Conservation (phyloP, 2,797 vertebrate species). For the Botia almorhae region DNA sequence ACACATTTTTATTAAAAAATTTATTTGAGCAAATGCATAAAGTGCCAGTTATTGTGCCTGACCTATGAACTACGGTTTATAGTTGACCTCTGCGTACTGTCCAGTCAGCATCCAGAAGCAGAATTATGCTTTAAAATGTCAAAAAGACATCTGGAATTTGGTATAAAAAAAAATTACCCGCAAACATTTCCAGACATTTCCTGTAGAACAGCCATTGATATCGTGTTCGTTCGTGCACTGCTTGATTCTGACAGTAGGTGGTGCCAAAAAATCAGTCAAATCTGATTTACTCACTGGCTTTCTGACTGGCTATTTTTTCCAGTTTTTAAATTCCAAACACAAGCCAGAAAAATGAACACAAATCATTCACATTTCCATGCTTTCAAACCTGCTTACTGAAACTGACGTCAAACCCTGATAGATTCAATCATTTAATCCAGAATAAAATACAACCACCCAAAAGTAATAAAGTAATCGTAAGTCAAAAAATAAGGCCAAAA, state of each 20-base stretch:
- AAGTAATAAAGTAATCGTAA: neutral
- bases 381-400: neutral
- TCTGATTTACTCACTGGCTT: neutral
- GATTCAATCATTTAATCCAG: neutral
- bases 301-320: neutral
- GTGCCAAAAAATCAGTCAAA: neutral
- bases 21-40: neutral
- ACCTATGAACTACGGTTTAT: neutral
- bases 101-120: too few species aligned
- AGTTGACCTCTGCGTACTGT: too few species aligned
- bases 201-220: too few species aligned
- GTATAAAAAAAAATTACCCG: too few species aligned
- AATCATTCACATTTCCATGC: neutral
- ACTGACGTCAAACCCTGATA: neutral
- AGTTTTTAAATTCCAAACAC: neutral
- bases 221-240: neutral
- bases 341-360: neutral
- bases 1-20: slow-evolving; percentile 2
- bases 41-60: neutral
- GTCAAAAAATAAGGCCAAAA: neutral
- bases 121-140: neutral
- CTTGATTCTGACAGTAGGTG: slow-evolving; percentile 2
- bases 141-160: too few species aligned
- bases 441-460: neutral
- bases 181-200: neutral